Percentiles rank a stretch among this genome's conserved stretches.
These are phyloP conservation scores for Scolopax mira DNA, from an alignment of 2,113 vertebrate genomes.

Conservation along the genomic window DNA sequence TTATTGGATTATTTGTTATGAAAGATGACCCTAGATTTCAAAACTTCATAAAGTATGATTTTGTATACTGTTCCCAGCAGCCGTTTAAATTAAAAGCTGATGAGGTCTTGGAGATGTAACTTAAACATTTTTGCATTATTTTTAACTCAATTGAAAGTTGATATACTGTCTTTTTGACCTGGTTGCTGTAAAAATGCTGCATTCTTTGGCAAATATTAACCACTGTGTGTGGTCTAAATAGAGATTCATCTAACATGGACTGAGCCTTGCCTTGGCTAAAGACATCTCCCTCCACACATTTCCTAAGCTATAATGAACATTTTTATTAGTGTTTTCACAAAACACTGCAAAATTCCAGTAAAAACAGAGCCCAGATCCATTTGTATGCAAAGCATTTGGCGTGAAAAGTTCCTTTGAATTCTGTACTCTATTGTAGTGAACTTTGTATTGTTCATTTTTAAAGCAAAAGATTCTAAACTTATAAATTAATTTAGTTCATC, in stretches of 20 bases:
- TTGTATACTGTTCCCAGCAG: slow-evolving; percentile 61
- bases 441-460: background rate
- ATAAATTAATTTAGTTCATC: background rate
- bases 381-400: background rate
- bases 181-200: slow-evolving; percentile 67
- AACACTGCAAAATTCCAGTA: slow-evolving; percentile 47
- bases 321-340: slow-evolving; percentile 65
- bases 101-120: slow-evolving; percentile 44
- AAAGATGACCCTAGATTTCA: slow-evolving; percentile 69
- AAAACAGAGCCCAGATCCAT: slow-evolving; percentile 48
- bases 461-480: background rate
- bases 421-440: background rate
- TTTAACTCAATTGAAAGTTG: slow-evolving; percentile 72
- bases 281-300: slow-evolving; percentile 67
- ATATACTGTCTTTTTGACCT: slow-evolving; percentile 70
- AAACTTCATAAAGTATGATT: slow-evolving; percentile 63
- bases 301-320: slow-evolving; percentile 54
- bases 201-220: slow-evolving; percentile 74
- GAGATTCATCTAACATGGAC: slow-evolving; percentile 36
- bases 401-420: background rate
- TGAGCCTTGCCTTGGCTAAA: slow-evolving; percentile 63
- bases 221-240: slow-evolving; percentile 75
- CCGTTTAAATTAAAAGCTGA: slow-evolving; percentile 66
- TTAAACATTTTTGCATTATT: slow-evolving; percentile 66
- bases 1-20: slow-evolving; percentile 63